Evolutionary conservation across 2,797 vertebrate species (phyloP), one percentile per base, ranked within the genome.

Genomic region (Sebastes vulpes): DNA sequence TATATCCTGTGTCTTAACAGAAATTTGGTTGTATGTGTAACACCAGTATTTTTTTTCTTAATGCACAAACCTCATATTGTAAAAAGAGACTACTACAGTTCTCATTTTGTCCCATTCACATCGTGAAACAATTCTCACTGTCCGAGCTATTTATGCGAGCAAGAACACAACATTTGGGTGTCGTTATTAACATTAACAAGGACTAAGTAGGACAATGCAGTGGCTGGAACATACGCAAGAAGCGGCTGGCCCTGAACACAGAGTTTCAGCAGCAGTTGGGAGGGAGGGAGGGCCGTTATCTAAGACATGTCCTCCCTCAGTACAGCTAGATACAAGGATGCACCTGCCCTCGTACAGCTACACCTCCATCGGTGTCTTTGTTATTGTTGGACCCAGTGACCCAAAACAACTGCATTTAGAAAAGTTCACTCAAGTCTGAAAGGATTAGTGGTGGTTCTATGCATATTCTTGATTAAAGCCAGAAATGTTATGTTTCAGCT

Each of bases 281-380:
- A 32, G 31, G 31, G 9, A 67, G 67, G 66, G 73, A 73, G 50
- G 77, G 70, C 14, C 14, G 4, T 82, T 79, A 82, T 83, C 79
- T 72, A 82, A 73, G 65, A 79, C 52, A 42, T 77, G 71, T 76
- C 11, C 63, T 74, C n/a, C 23, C 29, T 82, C 32, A 46, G 79
- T 46, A 76, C 69, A 86, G 58, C 58, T 2, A 21, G 72, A 75
- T 64, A 86, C 71, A 82, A 83, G 81, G 54, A 87, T 72, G 58
- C 86, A 89, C 81, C 87, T 84, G 84, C 59, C 56, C 16, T 56
- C n/a, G 42, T 46, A 50, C n/a, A 50, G 48, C 8, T 2, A 72
- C 38, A 68, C 72, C 53, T 75, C 53, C 31, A 50, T 32, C 35
- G 38, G 64, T 63, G 10, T 50, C n/a, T 69, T 64, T 65, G 31